Conservation (phyloP, 2,888 invertebrate genomes). For the Endotricha flammealis region DNA sequence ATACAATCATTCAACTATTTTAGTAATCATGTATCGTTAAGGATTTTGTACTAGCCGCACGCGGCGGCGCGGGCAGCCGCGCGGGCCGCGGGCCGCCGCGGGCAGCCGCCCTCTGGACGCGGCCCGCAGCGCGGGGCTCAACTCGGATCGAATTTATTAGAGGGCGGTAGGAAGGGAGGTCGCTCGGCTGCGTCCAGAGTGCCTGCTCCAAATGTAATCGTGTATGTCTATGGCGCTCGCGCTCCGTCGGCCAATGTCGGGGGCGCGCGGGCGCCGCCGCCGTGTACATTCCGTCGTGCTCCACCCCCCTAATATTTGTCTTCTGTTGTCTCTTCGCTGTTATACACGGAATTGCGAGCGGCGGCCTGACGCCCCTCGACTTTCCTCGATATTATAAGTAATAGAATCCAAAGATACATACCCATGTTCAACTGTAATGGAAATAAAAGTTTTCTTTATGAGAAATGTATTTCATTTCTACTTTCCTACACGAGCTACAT, state of each 20-base stretch:
- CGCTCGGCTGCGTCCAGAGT: neutral
- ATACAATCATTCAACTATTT: slow-evolving; percentile 46
- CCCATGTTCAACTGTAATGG: slow-evolving; percentile 59
- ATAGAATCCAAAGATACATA: slow-evolving; percentile 68
- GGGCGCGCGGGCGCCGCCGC: neutral
- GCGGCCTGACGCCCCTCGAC: slow-evolving; percentile 16
- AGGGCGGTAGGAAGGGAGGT: slow-evolving; percentile 1
- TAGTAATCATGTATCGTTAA: slow-evolving; percentile 48
- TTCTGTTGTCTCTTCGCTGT: too few species aligned
- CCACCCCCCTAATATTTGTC: too few species aligned
- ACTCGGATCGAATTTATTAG: slow-evolving; percentile 29
- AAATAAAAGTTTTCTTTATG: slow-evolving; percentile 51
- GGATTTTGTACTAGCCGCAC: slow-evolving; percentile 39
- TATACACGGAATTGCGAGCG: neutral
- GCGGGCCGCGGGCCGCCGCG: slow-evolving; percentile 31
- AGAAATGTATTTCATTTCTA: slow-evolving; percentile 8
- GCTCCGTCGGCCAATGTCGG: neutral
- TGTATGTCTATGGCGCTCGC: neutral
- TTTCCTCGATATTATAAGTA: slow-evolving; percentile 35
- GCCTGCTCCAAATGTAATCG: neutral
- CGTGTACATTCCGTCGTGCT: too few species aligned
- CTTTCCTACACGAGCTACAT: neutral
- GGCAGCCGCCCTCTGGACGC: slow-evolving; percentile 36
- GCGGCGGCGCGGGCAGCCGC: neutral
- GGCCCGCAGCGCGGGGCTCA: slow-evolving; percentile 29